A percentile compares a stretch with the other conserved stretches of the same genome.
Evolutionary conservation across 1,140 invertebrate genomes (phyloP).

Genomic region (Caenorhabditis briggsae): DNA sequence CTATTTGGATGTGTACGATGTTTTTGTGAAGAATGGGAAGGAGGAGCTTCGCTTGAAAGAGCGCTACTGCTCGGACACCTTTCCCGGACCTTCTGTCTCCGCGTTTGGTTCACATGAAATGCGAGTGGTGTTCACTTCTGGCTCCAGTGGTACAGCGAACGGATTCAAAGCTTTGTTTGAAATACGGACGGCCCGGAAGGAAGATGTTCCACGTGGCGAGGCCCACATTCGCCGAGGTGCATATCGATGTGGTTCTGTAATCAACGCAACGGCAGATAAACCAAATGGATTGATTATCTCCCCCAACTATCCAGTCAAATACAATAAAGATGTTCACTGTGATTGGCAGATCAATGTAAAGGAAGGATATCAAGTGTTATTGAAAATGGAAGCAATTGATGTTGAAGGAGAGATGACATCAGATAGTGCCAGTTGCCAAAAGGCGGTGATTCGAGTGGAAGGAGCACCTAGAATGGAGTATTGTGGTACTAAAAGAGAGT

Average conservation of each 20-base stretch:
- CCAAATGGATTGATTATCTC: slow-evolving; percentile 70
- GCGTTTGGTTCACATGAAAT: slow-evolving; percentile 75
- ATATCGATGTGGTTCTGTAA: slow-evolving; percentile 72
- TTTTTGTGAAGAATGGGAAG: slow-evolving; percentile 69
- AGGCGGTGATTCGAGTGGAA: slow-evolving; percentile 73
- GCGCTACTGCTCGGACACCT: slow-evolving; percentile 71
- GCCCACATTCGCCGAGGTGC: slow-evolving; percentile 58
- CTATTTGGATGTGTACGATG: slow-evolving; percentile 76
- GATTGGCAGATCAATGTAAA: slow-evolving; percentile 76
- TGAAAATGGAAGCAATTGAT: slow-evolving; percentile 67
- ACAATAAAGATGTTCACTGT: slow-evolving; percentile 74
- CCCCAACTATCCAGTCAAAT: slow-evolving; percentile 74
- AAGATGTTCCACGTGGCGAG: slow-evolving; percentile 70
- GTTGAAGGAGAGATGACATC: slow-evolving; percentile 76
- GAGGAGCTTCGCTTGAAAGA: slow-evolving; percentile 71
- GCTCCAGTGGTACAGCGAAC: slow-evolving; percentile 74
- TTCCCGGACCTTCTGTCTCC: slow-evolving; percentile 75
- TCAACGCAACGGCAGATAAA: slow-evolving; percentile 63
- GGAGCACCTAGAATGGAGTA: slow-evolving; percentile 47
- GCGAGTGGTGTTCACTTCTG: slow-evolving; percentile 75
- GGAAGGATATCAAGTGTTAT: slow-evolving; percentile 68
- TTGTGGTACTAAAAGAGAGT: slow-evolving; percentile 68
- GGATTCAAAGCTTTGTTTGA: slow-evolving; percentile 77
- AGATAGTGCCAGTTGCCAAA: slow-evolving; percentile 70
- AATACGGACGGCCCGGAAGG: slow-evolving; percentile 71